Percentiles rank a stretch among this genome's conserved stretches.
These are phyloP conservation scores for Trichoplusia ni DNA, from an alignment of 1,140 invertebrate species.

Conservation along the genomic window DNA sequence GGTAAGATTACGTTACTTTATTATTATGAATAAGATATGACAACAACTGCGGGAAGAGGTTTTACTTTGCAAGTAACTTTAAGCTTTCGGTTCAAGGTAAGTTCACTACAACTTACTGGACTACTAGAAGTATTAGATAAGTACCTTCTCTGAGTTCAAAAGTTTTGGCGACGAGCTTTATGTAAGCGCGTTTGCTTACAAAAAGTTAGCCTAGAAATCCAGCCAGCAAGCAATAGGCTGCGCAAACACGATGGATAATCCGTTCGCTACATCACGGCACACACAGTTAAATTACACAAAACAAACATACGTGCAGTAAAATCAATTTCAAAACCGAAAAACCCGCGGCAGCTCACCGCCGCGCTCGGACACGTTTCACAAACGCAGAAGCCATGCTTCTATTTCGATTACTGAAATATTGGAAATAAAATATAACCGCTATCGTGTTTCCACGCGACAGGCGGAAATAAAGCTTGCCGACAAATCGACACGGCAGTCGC, in stretches of 20 bases:
- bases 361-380: constrained; percentile 49
- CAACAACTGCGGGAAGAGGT: neutral
- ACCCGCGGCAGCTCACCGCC: constrained; percentile 29
- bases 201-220: no score
- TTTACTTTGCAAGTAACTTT: neutral
- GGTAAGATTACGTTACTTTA: constrained; percentile 18
- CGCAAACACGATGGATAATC: neutral
- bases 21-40: constrained; percentile 25
- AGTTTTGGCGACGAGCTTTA: neutral
- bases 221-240: no score
- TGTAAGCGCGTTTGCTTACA: no score
- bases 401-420: constrained; percentile 73
- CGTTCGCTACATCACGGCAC: neutral
- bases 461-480: constrained; percentile 76
- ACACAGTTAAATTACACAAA: neutral
- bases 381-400: constrained; percentile 49
- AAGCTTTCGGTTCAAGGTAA: neutral
- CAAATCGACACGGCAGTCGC: constrained; percentile 61
- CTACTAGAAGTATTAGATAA: no score
- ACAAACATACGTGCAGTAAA: neutral
- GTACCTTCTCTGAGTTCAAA: no score
- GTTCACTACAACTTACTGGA: no score
- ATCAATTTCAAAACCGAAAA: constrained; percentile 8
- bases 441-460: constrained; percentile 75
- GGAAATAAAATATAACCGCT: constrained; percentile 77